phyloP scores from a whole-genome alignment of 2,113 vertebrate species.

The Phyllostomus hastatus region DNA sequence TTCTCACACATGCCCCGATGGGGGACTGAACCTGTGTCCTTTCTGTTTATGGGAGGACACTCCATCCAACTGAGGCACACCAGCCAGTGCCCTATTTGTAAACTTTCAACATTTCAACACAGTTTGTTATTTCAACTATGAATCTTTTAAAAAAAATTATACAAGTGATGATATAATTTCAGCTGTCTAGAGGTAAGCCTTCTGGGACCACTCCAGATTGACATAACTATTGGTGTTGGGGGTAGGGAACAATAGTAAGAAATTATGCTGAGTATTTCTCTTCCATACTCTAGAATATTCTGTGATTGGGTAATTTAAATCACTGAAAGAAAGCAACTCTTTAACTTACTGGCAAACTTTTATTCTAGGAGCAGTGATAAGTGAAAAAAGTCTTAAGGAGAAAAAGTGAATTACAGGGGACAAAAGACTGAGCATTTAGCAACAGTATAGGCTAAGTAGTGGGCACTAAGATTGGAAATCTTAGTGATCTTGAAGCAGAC shows the following conservation, averaged over 20 bases:
- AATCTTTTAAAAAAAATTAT: constrained; percentile 12
- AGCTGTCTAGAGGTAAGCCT: background rate
- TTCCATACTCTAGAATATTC: background rate
- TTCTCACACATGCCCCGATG: too few relatives aligned
- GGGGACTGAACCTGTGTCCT: too few relatives aligned
- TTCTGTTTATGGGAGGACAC: too few relatives aligned
- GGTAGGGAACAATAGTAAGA: background rate
- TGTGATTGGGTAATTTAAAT: background rate
- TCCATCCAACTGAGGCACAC: too few relatives aligned
- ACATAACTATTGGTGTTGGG: background rate
- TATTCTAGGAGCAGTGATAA: background rate
- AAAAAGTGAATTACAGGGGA: constrained; percentile 3
- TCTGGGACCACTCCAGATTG: background rate
- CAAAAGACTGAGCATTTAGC: background rate
- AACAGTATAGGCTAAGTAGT: background rate
- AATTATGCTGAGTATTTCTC: background rate
- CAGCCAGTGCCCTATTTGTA: background rate
- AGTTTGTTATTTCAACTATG: background rate
- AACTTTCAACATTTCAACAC: constrained; percentile 6
- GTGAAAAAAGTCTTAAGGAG: background rate
- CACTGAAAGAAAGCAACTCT: background rate
- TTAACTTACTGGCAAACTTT: background rate
- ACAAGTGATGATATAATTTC: background rate
- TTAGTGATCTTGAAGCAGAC: background rate
- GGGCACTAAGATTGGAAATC: background rate